Conservation (phyloP, 1,140 invertebrate species). For the Eriocheir sinensis region DNA sequence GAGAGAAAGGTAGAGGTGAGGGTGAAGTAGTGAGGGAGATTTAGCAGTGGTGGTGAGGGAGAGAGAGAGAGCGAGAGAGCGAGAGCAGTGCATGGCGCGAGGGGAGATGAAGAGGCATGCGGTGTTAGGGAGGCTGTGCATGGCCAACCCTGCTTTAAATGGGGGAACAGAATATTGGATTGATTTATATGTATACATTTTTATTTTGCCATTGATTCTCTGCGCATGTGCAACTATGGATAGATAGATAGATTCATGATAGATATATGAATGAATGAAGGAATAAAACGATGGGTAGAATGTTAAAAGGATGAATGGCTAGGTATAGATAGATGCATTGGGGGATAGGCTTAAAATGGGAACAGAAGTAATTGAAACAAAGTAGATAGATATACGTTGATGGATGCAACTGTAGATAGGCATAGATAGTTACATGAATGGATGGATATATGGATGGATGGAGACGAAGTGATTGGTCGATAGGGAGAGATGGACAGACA, state of each 20-base stretch:
- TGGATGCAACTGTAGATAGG: not conserved
- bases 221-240: not conserved
- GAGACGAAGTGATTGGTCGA: no score
- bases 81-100: not conserved
- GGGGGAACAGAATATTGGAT: slow-evolving; percentile 58
- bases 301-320: slow-evolving; percentile 13
- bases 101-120: not conserved
- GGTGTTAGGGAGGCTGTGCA: slow-evolving; percentile 49
- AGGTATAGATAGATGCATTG: no score
- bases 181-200: slow-evolving; percentile 59
- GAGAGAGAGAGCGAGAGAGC: not conserved
- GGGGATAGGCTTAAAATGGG: not conserved
- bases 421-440: not conserved
- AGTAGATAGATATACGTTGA: not conserved
- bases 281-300: not conserved
- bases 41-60: not conserved
- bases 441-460: not conserved
- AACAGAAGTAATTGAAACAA: not conserved
- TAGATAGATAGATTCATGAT: no score
- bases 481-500: no score
- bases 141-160: slow-evolving; percentile 62
- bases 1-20: not conserved
- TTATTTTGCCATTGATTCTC: slow-evolving; percentile 27
- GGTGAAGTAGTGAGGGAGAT: not conserved
- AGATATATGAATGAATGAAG: not conserved